Base-by-base conservation (phyloP, 1,140 invertebrate genomes). In the Drosophila rhopaloa region DNA sequence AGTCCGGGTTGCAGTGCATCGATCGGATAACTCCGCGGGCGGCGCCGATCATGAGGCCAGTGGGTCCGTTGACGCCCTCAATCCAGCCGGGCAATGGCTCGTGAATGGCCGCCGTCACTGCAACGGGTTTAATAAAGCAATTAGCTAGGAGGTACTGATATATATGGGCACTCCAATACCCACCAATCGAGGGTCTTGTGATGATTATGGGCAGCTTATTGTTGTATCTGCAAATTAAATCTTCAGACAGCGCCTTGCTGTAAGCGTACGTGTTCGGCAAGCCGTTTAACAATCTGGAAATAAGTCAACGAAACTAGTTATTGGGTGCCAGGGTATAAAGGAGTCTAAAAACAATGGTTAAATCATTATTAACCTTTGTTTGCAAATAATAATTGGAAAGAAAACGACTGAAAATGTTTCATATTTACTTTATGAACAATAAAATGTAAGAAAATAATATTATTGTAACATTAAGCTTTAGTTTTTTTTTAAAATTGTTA, bases 61-160 rank as follows among this genome's bases (percentile, higher is more conserved):
- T 98, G 0, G 98, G 97, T 35, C 98, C 98, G 92, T 98, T 99
- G 53, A 97, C 94, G 77, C 98, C 99, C 90, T 99, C 98, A 13
- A 99, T 96, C 98, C 98, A 99, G 16, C 98, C 97, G 1, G 94
- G 94, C 24, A 95, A 90, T 0, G 96, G 96, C 80, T 96, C 96
- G 75, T 95, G 95, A 93, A 94, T 95, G 1, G 95, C 93, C 4
- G 95, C 94, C 2, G 93, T 93, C 1, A 97, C 96, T 96, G 78
- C 76, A 58, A 75, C 14, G 50, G 40, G 19, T 57, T 54, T 46
- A 74, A 79, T 65, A 43, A 81, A 62, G 55, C 40, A 82, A 63
- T 73, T 58, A 62, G 56, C 54, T 50, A 62, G 24, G 16, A 43
- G 35, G 32, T 27, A 66, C 16, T 14, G 59, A 35, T n/a, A 54